These are phyloP conservation scores for Sebastes matsubarae DNA, from an alignment of 2,797 vertebrate species.

Conservation along the genomic window DNA sequence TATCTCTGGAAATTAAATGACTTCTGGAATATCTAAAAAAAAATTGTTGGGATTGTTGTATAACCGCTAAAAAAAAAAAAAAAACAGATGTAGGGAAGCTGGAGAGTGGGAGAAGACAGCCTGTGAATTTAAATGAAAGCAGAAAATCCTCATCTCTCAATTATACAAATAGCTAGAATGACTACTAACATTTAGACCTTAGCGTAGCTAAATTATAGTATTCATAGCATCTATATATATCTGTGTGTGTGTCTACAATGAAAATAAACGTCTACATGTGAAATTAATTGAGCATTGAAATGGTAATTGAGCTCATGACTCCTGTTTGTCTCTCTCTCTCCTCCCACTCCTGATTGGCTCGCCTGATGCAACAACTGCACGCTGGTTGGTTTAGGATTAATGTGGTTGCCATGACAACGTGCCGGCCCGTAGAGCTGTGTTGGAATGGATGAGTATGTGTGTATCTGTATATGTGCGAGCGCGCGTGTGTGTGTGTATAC, in stretches of 20 bases:
- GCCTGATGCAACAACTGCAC: conserved; percentile 64
- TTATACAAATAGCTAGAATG: not conserved
- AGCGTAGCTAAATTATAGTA: not conserved
- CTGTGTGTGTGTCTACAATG: not conserved
- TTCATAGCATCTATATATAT: not conserved
- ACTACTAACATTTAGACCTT: not conserved
- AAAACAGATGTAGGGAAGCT: not conserved
- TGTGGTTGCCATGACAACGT: conserved; percentile 80
- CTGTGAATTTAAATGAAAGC: conserved; percentile 42
- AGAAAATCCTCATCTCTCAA: conserved; percentile 1
- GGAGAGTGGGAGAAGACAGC: not conserved
- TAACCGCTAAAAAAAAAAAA: not conserved
- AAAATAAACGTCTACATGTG: conserved; percentile 11
- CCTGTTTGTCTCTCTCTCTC: conserved; percentile 29
- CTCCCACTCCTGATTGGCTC: conserved; percentile 66
- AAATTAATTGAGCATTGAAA: conserved; percentile 53
- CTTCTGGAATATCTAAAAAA: conserved; percentile 36
- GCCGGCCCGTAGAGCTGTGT: conserved; percentile 39
- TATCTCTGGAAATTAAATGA: conserved; percentile 67
- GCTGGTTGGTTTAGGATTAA: conserved; percentile 72
- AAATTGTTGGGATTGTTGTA: conserved; percentile 26
- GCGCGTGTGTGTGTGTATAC: conserved; percentile 14
- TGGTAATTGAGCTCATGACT: conserved; percentile 52
- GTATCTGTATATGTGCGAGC: not conserved
- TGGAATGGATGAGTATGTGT: conserved; percentile 60